Evolutionary conservation across 1,140 invertebrate species (phyloP), one percentile per base, ranked within the genome.

Genomic region (Harpegnathos saltator): DNA sequence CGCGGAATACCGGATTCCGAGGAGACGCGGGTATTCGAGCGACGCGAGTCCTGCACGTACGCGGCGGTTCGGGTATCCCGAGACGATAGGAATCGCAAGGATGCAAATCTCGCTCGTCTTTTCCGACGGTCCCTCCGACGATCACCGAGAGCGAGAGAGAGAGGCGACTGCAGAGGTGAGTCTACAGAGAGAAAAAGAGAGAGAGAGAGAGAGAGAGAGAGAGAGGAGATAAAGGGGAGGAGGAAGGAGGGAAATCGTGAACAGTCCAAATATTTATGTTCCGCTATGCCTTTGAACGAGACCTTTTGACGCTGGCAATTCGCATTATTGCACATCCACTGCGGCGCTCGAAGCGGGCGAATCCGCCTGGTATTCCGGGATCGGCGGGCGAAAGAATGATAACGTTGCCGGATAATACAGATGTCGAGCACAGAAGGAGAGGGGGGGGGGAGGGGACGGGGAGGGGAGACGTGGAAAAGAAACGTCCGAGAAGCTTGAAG

Each of bases 41-140:
- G 50, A 78, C 48, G 74, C 63, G 63, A 52, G 29, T 65, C 12
- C 38, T 33, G 56, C 48, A n/a, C 74, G 54, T 14, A 68, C 48
- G 48, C 29, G 15, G 29, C 59, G 24, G 22, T 65, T n/a, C 62
- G 48, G 54, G 44, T 75, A 63, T 19, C 58, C 17, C 38, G 38
- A 15, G 38, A 63, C 38, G 38, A 63, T 63, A 78, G 50, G 75
- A 69, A 78, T 78, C 19, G 63, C 61, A 38, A 78, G 19, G 63
- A 68, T 44, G 63, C 68, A 78, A 78, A 78, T 22, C 66, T 15
- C 15, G 50, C 11, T 5, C 29, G 29, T 78, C 33, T 78, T 69
- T 69, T 66, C 19, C 22, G 29, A 58, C n/a, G 26, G 11, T 56
- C 19, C 5, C 26, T 11, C 7, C 38, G 38, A 44, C 38, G 38